These are phyloP conservation scores for Chelonia mydas DNA, from an alignment of 2,797 vertebrate genomes.

Conservation along the genomic window DNA sequence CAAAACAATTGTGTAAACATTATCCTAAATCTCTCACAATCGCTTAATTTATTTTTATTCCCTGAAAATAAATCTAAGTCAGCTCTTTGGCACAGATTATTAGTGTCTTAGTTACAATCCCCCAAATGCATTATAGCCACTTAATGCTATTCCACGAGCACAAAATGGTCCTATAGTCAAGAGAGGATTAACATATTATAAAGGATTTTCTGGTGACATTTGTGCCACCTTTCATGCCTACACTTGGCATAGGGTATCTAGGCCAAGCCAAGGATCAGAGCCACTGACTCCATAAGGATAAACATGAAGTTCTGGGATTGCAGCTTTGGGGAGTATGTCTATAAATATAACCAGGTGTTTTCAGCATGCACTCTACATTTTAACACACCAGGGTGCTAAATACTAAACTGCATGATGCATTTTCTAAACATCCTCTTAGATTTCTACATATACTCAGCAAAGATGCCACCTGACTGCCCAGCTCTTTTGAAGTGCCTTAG, in stretches of 20 bases:
- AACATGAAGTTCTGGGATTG: background rate
- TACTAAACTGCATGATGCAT: background rate
- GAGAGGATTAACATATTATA: background rate
- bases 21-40: slow-evolving; percentile 18
- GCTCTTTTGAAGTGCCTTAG: slow-evolving; percentile 48
- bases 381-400: fast-evolving
- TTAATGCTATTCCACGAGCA: background rate
- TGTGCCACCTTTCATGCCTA: background rate
- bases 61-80: background rate
- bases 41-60: background rate
- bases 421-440: slow-evolving; percentile 2
- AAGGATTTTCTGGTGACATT: background rate
- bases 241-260: background rate
- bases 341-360: background rate
- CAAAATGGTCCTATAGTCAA: background rate
- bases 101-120: background rate
- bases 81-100: slow-evolving; percentile 64
- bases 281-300: slow-evolving; percentile 45
- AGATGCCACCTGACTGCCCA: slow-evolving; percentile 11
- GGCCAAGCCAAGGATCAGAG: background rate
- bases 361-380: slow-evolving; percentile 33
- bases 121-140: background rate
- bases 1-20: slow-evolving; percentile 39
- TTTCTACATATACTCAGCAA: slow-evolving; percentile 27
- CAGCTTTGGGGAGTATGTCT: slow-evolving; percentile 4